These are phyloP conservation scores for Girardia tigrina DNA, from an alignment of 2,888 invertebrate species.

Conservation along the genomic window DNA sequence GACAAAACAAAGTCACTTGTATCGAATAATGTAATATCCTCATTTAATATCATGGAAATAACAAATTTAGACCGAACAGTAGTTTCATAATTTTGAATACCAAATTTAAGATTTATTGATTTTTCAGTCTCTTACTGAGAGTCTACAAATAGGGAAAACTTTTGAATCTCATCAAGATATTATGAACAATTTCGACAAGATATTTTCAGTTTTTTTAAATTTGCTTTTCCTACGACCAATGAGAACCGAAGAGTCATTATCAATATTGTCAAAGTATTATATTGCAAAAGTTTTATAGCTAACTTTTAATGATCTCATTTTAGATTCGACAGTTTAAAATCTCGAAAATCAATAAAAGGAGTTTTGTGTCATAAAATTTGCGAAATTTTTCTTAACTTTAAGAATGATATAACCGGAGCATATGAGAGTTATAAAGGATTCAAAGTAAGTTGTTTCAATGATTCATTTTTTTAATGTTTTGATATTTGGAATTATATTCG, in stretches of 20 bases:
- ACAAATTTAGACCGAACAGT: slow-evolving; percentile 3
- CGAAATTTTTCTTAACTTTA: no score
- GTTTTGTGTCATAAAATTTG: no score
- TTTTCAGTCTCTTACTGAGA: slow-evolving; percentile 3
- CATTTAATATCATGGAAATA: not conserved
- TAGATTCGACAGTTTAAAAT: no score
- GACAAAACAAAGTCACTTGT: not conserved
- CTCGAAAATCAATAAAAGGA: no score
- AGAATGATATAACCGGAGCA: no score
- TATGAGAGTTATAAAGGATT: no score
- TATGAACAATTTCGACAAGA: slow-evolving; percentile 45
- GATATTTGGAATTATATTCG: no score
- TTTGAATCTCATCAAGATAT: not conserved
- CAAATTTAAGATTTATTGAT: not conserved
- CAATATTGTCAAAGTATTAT: slow-evolving; percentile 47
- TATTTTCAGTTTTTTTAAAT: slow-evolving; percentile 46
- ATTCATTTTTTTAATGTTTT: no score
- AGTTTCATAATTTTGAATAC: not conserved
- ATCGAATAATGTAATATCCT: not conserved
- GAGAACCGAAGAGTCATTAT: slow-evolving; percentile 45
- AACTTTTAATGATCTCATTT: no score
- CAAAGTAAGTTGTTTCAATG: no score
- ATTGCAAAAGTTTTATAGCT: no score
- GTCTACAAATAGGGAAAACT: not conserved
- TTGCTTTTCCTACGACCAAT: slow-evolving; percentile 42